Evolutionary conservation across 2,113 vertebrate genomes (phyloP).

Genomic region (Arothron firmamentum): DNA sequence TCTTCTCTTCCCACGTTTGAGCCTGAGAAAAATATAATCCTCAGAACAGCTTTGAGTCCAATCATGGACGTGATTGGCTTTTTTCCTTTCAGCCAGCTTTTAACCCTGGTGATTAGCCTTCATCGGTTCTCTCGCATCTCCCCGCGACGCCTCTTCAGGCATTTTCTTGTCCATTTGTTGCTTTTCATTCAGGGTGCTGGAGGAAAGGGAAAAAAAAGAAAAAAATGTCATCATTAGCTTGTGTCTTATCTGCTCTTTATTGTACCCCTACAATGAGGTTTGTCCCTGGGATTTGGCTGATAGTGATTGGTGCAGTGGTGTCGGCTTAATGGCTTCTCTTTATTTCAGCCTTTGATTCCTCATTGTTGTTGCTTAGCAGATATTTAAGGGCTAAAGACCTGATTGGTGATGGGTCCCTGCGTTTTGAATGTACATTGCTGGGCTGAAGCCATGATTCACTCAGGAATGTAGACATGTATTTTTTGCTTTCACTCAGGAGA

Average conservation of each 20-base stretch:
- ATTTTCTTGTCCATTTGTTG: conserved; percentile 57
- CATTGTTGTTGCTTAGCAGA: conserved; percentile 66
- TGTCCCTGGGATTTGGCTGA: conserved; percentile 65
- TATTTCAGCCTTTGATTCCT: conserved; percentile 70
- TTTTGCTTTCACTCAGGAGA: not conserved
- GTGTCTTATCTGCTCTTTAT: conserved; percentile 67
- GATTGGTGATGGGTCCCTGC: conserved; percentile 52
- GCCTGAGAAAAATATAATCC: conserved; percentile 39
- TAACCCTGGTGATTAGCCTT: conserved; percentile 60
- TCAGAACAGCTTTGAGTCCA: conserved; percentile 13
- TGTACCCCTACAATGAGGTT: conserved; percentile 59
- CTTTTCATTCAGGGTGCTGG: conserved; percentile 49
- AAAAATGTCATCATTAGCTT: conserved; percentile 56
- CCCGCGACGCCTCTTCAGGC: conserved; percentile 51
- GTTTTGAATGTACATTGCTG: conserved; percentile 29
- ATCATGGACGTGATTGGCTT: conserved; percentile 39
- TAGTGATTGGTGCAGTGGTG: conserved; percentile 66
- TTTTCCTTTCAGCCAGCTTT: conserved; percentile 51
- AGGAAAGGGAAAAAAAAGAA: conserved; percentile 23
- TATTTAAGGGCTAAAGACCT: conserved; percentile 59
- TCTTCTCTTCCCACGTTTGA: conserved; percentile 10
- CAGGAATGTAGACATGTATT: not conserved
- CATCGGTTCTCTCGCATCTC: conserved; percentile 41
- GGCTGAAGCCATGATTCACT: conserved; percentile 19
- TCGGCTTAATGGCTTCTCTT: conserved; percentile 70